Conservation (phyloP, 2,113 vertebrate genomes). For the Scortum barcoo region DNA sequence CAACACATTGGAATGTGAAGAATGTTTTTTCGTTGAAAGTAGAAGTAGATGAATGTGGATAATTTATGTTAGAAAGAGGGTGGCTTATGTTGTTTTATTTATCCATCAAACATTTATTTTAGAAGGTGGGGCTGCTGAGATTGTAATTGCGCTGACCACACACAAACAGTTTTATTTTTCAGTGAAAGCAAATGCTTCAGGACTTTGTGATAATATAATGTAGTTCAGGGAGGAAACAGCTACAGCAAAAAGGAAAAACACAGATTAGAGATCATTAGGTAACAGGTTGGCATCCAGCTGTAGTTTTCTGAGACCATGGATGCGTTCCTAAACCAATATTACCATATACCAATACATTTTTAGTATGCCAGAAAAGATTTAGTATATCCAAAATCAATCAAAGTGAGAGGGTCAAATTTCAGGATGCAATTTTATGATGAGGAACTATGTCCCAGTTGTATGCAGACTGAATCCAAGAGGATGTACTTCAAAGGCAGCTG, state of each 20-base stretch:
- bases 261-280: background rate
- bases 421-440: no score
- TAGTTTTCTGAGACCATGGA: background rate
- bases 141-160: conserved; percentile 30
- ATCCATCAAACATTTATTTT: conserved; percentile 46
- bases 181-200: conserved; percentile 15
- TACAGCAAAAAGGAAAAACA: background rate
- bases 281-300: background rate
- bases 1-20: conserved; percentile 71
- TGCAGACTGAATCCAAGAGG: no score
- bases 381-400: no score
- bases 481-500: no score
- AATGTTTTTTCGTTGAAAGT: conserved; percentile 77
- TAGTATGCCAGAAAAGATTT: no score
- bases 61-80: conserved; percentile 33
- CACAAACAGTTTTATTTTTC: conserved; percentile 8
- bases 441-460: no score
- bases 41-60: conserved; percentile 45
- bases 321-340: no score
- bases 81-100: conserved; percentile 23
- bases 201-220: background rate
- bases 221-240: background rate
- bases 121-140: conserved; percentile 1
- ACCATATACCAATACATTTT: no score
- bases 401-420: no score